phyloP scores from a whole-genome alignment of 92 coral and sea anemone genomes.

The Porites divaricata region DNA sequence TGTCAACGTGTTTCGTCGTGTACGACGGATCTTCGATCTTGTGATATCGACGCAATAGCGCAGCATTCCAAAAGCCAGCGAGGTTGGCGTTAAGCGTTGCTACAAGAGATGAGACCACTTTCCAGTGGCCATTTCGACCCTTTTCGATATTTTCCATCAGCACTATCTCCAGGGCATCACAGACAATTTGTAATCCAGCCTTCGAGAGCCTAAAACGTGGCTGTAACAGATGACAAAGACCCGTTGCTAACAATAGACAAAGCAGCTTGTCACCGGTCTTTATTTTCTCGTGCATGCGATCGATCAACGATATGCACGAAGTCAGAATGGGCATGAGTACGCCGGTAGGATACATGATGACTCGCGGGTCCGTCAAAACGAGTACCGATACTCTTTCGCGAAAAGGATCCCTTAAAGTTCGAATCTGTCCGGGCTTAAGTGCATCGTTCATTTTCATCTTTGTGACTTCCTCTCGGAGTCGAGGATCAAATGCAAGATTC shows the following conservation, averaged over 20 bases:
- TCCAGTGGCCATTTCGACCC: neutral
- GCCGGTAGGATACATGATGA: neutral
- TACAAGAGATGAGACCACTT: neutral
- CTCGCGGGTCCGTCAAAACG: conserved; percentile 9
- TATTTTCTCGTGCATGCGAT: neutral
- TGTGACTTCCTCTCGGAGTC: neutral
- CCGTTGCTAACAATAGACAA: neutral
- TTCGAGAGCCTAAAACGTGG: neutral
- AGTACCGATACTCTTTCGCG: neutral
- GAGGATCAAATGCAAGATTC: neutral
- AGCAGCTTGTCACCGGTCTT: neutral
- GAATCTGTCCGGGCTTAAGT: neutral
- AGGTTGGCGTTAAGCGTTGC: conserved; percentile 7
- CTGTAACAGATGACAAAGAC: neutral
- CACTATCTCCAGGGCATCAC: neutral
- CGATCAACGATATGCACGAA: neutral
- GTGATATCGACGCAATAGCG: conserved; percentile 8
- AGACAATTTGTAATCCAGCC: neutral
- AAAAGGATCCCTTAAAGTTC: conserved; percentile 4
- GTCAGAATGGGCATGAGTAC: neutral
- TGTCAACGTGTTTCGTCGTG: neutral
- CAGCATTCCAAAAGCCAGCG: conserved; percentile 10
- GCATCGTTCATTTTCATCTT: neutral
- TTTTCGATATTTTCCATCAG: neutral
- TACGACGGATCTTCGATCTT: neutral